These are phyloP conservation scores for Antitype chi DNA, from an alignment of 2,888 invertebrate genomes.

Conservation along the genomic window DNA sequence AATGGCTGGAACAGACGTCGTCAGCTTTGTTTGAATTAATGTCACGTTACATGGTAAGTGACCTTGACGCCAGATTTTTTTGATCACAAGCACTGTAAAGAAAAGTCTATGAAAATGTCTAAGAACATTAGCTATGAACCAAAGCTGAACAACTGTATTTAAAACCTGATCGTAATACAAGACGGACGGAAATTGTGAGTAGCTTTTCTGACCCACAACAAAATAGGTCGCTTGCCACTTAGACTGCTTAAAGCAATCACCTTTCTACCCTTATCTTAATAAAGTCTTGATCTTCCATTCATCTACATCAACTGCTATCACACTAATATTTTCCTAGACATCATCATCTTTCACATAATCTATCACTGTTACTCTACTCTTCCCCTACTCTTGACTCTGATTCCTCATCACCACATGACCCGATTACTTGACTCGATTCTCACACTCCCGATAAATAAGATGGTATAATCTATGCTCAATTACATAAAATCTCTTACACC, in stretches of 20 bases:
- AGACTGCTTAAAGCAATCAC: background rate
- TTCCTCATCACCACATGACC: background rate
- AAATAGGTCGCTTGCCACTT: background rate
- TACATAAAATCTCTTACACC: constrained; percentile 10
- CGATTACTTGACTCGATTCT: background rate
- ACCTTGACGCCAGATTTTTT: constrained; percentile 41
- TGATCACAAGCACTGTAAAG: background rate
- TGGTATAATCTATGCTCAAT: background rate
- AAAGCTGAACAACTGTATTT: background rate
- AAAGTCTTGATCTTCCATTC: background rate
- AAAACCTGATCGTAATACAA: background rate
- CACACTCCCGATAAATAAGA: background rate
- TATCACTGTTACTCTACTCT: too few relatives aligned
- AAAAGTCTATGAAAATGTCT: background rate
- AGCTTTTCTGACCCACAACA: too few relatives aligned
- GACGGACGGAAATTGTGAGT: too few relatives aligned
- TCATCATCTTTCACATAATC: background rate
- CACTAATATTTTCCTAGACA: background rate
- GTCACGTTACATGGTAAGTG: constrained; percentile 46
- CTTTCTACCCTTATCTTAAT: background rate
- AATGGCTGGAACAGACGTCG: constrained; percentile 72
- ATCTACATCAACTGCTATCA: background rate
- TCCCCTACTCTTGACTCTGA: background rate
- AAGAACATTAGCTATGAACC: background rate
- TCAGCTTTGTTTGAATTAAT: constrained; percentile 76